A percentile compares a stretch with the other conserved stretches of the same genome.
These are phyloP conservation scores for Pollenia amentaria DNA, from an alignment of 2,888 invertebrate genomes.

Conservation along the genomic window DNA sequence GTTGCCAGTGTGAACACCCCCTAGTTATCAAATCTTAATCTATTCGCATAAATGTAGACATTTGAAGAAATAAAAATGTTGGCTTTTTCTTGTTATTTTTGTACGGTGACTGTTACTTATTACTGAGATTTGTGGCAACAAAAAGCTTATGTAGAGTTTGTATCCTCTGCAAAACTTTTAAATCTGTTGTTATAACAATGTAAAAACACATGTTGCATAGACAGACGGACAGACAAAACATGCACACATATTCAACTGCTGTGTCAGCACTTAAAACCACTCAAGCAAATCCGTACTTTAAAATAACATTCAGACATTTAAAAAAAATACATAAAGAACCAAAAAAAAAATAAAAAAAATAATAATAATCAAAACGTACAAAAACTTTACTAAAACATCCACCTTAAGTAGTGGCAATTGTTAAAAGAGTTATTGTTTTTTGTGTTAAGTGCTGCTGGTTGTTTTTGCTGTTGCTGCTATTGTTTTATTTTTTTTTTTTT, in stretches of 20 bases:
- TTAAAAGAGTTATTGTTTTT: conserved; percentile 71
- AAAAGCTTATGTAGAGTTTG: conserved; percentile 58
- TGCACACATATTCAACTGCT: conserved; percentile 49
- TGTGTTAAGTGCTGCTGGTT: conserved; percentile 72
- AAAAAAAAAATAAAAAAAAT: conserved; percentile 50
- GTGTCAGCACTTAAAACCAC: conserved; percentile 73
- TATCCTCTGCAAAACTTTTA: conserved; percentile 20
- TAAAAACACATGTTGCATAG: conserved; percentile 70
- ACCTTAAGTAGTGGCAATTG: conserved; percentile 74
- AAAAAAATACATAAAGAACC: conserved; percentile 53
- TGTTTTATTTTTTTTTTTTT: conserved; percentile 14
- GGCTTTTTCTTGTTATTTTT: conserved; percentile 32
- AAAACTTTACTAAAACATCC: conserved; percentile 60
- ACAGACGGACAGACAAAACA: conserved; percentile 34
- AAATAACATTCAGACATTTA: conserved; percentile 73
- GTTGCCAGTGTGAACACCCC: conserved; percentile 53
- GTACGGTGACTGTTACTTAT: conserved; percentile 28
- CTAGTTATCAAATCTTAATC: conserved; percentile 70
- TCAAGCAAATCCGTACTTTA: conserved; percentile 73
- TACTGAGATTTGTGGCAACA: conserved; percentile 59
- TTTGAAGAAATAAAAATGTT: conserved; percentile 66
- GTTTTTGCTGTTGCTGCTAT: conserved; percentile 47
- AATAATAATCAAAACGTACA: conserved; percentile 39
- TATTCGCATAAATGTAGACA: conserved; percentile 70
- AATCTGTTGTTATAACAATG: conserved; percentile 70